These are phyloP conservation scores for Psophia crepitans DNA, from an alignment of 2,113 vertebrate species.

Conservation along the genomic window DNA sequence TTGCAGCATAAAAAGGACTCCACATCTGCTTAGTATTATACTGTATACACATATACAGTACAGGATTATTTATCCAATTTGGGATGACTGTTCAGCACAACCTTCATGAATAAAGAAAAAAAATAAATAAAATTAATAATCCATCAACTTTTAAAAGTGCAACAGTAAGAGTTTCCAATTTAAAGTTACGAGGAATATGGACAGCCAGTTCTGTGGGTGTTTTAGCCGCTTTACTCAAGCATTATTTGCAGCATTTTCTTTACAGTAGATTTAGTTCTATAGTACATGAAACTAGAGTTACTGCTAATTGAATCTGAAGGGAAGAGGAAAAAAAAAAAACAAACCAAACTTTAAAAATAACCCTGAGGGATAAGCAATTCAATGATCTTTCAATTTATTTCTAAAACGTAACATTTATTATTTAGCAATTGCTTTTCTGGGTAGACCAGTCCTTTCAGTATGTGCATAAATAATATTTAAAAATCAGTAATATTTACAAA, in stretches of 20 bases:
- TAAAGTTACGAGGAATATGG: background rate
- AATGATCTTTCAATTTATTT: conserved; percentile 72
- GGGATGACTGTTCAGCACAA: conserved; percentile 51
- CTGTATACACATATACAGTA: conserved; percentile 30
- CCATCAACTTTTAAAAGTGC: conserved; percentile 56
- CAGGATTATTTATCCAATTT: conserved; percentile 31
- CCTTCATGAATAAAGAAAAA: conserved; percentile 56
- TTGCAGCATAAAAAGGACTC: conserved; percentile 59
- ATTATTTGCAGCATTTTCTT: conserved; percentile 59
- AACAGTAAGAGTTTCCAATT: conserved; percentile 52
- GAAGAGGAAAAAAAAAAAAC: background rate
- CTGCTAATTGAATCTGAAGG: conserved; percentile 52
- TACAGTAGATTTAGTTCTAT: conserved; percentile 66
- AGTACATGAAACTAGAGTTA: conserved; percentile 52
- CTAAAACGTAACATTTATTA: conserved; percentile 76
- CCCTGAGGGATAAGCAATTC: conserved; percentile 81
- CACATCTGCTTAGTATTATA: conserved; percentile 27
- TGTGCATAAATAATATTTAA: conserved; percentile 81
- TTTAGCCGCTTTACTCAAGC: conserved; percentile 45
- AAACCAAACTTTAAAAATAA: conserved; percentile 71
- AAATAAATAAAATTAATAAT: conserved; percentile 73
- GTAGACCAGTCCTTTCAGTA: conserved; percentile 75
- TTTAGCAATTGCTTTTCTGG: conserved; percentile 71
- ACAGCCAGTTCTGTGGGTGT: conserved; percentile 48
- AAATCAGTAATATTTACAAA: conserved; percentile 78